Evolutionary conservation across 2,888 invertebrate species (phyloP).

Genomic region (Synanthedon myopaeformis): DNA sequence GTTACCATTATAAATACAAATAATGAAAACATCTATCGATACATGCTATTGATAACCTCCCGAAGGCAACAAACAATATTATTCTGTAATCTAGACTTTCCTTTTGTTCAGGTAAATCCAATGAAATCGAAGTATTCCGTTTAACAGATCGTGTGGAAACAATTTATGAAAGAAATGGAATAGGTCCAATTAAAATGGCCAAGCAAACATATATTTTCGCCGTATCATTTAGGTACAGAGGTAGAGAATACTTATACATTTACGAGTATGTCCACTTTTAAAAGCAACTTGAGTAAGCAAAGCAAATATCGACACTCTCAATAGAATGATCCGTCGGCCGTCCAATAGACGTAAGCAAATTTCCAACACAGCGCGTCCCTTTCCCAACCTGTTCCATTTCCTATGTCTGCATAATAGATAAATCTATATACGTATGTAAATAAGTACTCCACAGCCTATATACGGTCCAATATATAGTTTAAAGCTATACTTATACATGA

Average conservation of each 20-base stretch:
- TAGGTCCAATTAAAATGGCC: too few species aligned
- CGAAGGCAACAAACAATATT: too few species aligned
- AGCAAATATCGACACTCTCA: neutral
- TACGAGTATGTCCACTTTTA: neutral
- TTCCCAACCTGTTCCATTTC: slow-evolving; percentile 56
- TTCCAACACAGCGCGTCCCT: slow-evolving; percentile 34
- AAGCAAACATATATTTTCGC: too few species aligned
- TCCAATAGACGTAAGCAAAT: slow-evolving; percentile 38
- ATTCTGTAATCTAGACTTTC: too few species aligned
- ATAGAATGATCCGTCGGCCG: slow-evolving; percentile 2
- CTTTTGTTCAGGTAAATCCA: too few species aligned
- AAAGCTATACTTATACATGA: slow-evolving; percentile 66
- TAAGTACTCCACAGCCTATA: slow-evolving; percentile 54
- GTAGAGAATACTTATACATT: neutral
- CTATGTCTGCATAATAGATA: slow-evolving; percentile 68
- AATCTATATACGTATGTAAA: slow-evolving; percentile 66
- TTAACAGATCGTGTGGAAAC: too few species aligned
- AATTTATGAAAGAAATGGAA: too few species aligned
- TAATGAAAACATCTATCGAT: too few species aligned
- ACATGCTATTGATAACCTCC: too few species aligned
- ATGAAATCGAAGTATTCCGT: too few species aligned
- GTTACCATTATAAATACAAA: too few species aligned
- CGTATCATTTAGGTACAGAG: too few species aligned
- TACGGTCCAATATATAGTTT: slow-evolving; percentile 63
- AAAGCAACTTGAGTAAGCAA: neutral